phyloP scores from a whole-genome alignment of 2,888 invertebrate species.

The Abrostola tripartita region DNA sequence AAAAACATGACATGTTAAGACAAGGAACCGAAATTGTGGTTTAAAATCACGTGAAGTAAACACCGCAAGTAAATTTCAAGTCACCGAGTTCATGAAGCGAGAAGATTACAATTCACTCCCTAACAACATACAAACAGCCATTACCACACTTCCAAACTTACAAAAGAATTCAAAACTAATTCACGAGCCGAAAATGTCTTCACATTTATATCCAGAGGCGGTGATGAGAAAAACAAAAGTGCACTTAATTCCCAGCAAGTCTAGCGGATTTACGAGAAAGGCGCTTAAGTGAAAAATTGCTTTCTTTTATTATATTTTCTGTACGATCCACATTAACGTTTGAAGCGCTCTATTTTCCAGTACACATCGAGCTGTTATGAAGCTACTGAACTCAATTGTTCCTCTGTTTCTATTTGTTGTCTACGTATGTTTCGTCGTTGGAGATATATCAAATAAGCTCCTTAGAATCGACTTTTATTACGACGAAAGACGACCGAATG shows the following conservation, averaged over 20 bases:
- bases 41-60: too few species aligned
- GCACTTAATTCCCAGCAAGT: constrained; percentile 77
- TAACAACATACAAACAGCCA: neutral
- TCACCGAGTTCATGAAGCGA: neutral
- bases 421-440: neutral
- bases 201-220: constrained; percentile 55
- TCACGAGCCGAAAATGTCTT: constrained; percentile 45
- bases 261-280: constrained; percentile 73
- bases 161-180: constrained; percentile 10
- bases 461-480: constrained; percentile 7
- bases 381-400: constrained; percentile 21
- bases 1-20: too few species aligned
- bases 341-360: constrained; percentile 36
- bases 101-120: neutral
- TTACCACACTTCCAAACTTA: constrained; percentile 5
- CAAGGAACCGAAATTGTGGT: too few species aligned
- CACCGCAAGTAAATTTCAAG: neutral
- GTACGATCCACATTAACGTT: constrained; percentile 55
- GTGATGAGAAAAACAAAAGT: constrained; percentile 70
- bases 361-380: constrained; percentile 24
- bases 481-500: neutral
- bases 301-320: constrained; percentile 75
- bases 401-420: constrained; percentile 8
- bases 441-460: constrained; percentile 1
- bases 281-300: constrained; percentile 76